These are phyloP conservation scores for Cryptosula pallasiana DNA, from an alignment of 2,888 invertebrate genomes.

Conservation along the genomic window DNA sequence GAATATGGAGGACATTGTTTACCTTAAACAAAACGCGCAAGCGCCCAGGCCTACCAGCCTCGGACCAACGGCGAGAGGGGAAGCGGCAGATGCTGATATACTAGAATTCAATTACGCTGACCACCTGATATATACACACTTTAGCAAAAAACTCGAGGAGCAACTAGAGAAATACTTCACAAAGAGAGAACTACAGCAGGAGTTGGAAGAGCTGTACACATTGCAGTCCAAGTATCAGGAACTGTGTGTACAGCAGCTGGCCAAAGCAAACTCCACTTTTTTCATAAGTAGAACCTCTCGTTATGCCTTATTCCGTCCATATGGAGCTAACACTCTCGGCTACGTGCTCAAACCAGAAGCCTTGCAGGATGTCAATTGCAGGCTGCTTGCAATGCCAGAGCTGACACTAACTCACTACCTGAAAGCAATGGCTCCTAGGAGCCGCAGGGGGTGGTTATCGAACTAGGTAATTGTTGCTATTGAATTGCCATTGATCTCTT, in stretches of 20 bases:
- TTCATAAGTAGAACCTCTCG: neutral
- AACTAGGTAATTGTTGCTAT: too few species aligned
- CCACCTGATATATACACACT: constrained; percentile 9
- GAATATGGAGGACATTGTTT: constrained; percentile 13
- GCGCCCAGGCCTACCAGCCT: neutral
- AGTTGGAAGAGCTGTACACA: neutral
- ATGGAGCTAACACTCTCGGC: constrained; percentile 9
- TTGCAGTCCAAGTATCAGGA: neutral
- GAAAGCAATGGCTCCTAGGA: neutral
- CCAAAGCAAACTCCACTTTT: neutral
- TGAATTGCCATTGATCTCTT: too few species aligned
- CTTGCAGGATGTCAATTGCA: neutral
- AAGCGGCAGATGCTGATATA: neutral
- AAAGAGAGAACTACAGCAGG: neutral
- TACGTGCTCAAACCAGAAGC: neutral
- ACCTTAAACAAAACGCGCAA: constrained; percentile 19
- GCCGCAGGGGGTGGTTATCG: neutral
- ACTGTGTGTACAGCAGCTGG: neutral
- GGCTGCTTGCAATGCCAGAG: constrained; percentile 22
- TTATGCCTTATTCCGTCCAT: neutral
- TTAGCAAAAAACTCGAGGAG: neutral
- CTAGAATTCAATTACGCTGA: neutral
- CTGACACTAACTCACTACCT: constrained; percentile 22
- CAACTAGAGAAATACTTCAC: neutral
- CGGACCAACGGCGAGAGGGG: neutral